Conservation (phyloP, 2,113 vertebrate species). For the Corythaeola cristata region DNA sequence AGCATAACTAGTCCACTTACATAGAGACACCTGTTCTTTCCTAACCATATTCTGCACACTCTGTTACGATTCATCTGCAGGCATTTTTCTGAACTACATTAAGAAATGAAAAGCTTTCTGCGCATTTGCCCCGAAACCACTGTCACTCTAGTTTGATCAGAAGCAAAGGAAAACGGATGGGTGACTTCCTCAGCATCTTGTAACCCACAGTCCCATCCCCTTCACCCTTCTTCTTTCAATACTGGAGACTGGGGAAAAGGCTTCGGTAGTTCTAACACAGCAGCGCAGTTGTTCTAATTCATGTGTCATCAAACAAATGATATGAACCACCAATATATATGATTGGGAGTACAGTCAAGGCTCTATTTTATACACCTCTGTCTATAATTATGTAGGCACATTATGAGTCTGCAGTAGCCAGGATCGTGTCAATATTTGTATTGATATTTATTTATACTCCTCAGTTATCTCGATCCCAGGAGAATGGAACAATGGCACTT, state of each 20-base stretch:
- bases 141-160: background rate
- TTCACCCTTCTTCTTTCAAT: background rate
- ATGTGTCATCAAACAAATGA: background rate
- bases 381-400: background rate
- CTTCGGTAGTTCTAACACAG: background rate
- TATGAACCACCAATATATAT: background rate
- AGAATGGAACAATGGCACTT: background rate
- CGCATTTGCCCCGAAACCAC: background rate
- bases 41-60: background rate
- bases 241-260: background rate
- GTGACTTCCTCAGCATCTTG: background rate
- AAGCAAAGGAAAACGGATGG: background rate
- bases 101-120: background rate
- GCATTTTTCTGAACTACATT: background rate
- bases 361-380: background rate
- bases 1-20: background rate
- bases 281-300: background rate
- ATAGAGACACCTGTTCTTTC: background rate
- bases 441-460: background rate
- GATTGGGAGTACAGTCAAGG: background rate
- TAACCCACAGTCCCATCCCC: background rate
- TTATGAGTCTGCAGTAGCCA: background rate
- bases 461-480: background rate
- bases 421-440: background rate
- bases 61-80: background rate